Evolutionary conservation across 2,888 invertebrate species (phyloP), one percentile per base, ranked within the genome.

Genomic region (Macropis europaea): DNA sequence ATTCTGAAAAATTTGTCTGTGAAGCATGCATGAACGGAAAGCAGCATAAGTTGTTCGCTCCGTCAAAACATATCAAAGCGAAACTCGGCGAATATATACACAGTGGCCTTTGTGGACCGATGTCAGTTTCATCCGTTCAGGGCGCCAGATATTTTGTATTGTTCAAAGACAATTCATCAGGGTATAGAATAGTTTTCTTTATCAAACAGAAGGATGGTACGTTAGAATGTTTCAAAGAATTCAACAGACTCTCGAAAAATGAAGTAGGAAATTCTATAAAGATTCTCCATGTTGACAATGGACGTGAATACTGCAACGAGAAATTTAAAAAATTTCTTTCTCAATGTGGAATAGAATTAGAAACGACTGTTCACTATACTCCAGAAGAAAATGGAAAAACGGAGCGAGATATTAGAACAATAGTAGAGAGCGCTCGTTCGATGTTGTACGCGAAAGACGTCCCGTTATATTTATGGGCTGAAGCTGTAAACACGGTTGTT

Each of bases 371-470:
- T 11, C 34, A 13, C 1, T 36, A 36, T n/a, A 22, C n/a, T 1
- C 36, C 52, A 11, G 15, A 52, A 24, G 36, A 52, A 2, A 52
- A 52, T 34, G 52, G 36, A 0, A 2, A 2, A 22, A 7, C 24
- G 11, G 60, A 61, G 17, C 30, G 60, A 2, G 22, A 61, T 28
- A 61, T 40, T 15, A 13, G 38, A 22, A 34, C 50, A 11, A 22
- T 50, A 3, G 48, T 60, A 5, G 60, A 60, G 17, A 13, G 17
- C n/a, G 42, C 60, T 3, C 17, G 42, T 1, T 40, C 40, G 3
- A 40, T 60, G 50, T 3, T 50, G 6, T 11, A 30, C 2, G 48
- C 40, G 13, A 40, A 30, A 7, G 22, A 42, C 1, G 7, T 60
- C 3, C 40, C 22, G 2, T 19, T 13, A 19, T 5, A 40, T 5